These are phyloP conservation scores for Muntiacus reevesi DNA, from an alignment of 2,113 vertebrate species.

Conservation along the genomic window DNA sequence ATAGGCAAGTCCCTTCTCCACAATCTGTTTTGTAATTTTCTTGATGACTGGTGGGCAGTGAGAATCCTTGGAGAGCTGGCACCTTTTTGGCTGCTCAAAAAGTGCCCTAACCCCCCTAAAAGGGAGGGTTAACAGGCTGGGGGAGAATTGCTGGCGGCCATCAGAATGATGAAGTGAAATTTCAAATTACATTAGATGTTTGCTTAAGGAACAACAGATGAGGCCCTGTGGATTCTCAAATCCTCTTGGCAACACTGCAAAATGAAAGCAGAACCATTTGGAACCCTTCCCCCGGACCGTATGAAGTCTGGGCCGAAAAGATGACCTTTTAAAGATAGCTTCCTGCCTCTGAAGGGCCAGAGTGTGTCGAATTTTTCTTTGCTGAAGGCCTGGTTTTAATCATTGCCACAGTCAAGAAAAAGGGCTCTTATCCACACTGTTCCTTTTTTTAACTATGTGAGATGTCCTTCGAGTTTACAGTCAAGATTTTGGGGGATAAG, in stretches of 20 bases:
- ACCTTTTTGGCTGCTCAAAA: slow-evolving; percentile 39
- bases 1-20: not conserved
- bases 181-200: slow-evolving; percentile 82
- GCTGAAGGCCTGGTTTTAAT: slow-evolving; percentile 63
- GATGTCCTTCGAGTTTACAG: slow-evolving; percentile 25
- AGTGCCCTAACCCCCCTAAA: not conserved
- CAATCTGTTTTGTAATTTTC: not conserved
- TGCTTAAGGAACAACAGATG: slow-evolving; percentile 81
- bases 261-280: slow-evolving; percentile 77
- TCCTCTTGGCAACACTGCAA: slow-evolving; percentile 70
- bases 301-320: slow-evolving; percentile 65
- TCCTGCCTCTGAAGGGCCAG: slow-evolving; percentile 68
- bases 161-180: slow-evolving; percentile 79
- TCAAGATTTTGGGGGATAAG: not conserved
- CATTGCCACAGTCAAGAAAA: slow-evolving; percentile 34
- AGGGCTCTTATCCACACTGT: slow-evolving; percentile 8
- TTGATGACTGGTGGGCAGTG: not conserved
- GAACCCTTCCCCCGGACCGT: slow-evolving; percentile 59
- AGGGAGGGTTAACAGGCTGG: slow-evolving; percentile 33
- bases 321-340: slow-evolving; percentile 76
- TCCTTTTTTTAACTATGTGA: slow-evolving; percentile 15
- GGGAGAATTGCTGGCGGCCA: slow-evolving; percentile 62
- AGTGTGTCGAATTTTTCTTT: slow-evolving; percentile 54
- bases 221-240: slow-evolving; percentile 80
- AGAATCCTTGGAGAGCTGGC: not conserved